These are phyloP conservation scores for Urocitellus parryii DNA, from an alignment of 2,113 vertebrate genomes.

Conservation along the genomic window DNA sequence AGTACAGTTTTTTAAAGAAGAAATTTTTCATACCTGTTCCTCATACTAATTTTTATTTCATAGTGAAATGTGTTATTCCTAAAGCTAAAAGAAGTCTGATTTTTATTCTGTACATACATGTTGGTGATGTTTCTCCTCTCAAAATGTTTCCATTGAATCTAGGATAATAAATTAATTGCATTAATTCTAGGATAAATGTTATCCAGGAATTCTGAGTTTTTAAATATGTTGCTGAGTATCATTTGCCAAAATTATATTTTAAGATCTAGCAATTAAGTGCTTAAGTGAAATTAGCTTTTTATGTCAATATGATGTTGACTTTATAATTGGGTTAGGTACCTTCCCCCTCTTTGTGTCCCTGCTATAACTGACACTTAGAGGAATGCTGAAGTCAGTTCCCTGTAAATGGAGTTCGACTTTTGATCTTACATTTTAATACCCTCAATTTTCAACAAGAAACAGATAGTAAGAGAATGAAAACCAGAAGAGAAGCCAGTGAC, in stretches of 20 bases:
- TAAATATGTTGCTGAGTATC: neutral
- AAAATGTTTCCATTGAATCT: neutral
- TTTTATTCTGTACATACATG: neutral
- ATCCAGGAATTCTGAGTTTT: neutral
- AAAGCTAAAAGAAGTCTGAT: neutral
- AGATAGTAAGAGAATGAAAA: neutral
- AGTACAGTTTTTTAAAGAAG: neutral
- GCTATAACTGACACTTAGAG: neutral
- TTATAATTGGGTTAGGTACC: neutral
- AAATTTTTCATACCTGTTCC: neutral
- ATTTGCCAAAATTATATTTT: slow-evolving; percentile 29
- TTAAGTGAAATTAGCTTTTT: neutral
- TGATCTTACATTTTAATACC: neutral
- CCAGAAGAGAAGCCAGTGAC: neutral
- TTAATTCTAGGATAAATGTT: neutral
- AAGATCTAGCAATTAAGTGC: slow-evolving; percentile 4
- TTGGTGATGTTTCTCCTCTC: neutral
- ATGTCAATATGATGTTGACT: neutral
- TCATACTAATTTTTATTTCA: slow-evolving; percentile 1
- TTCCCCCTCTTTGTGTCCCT: neutral
- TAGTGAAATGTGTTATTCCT: neutral
- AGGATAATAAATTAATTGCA: no score
- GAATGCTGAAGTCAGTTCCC: neutral
- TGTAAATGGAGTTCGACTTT: neutral
- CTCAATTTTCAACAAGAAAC: neutral